These are phyloP conservation scores for Anniella stebbinsi DNA, from an alignment of 2,797 vertebrate genomes.

Conservation along the genomic window DNA sequence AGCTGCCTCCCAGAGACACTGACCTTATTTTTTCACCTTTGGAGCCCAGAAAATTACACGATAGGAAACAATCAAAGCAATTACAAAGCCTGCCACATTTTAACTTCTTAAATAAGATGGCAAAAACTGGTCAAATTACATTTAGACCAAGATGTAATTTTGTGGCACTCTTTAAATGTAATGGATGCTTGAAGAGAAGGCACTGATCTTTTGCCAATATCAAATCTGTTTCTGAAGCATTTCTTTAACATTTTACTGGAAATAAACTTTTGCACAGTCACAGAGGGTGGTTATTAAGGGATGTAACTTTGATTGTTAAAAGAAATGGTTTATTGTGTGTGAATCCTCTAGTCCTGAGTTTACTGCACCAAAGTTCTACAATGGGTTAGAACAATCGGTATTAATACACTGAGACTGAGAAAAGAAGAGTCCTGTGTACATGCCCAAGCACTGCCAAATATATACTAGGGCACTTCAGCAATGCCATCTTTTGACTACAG, in stretches of 20 bases:
- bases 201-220: not conserved
- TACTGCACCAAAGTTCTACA: not conserved
- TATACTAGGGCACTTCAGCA: not conserved
- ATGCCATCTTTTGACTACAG: not conserved
- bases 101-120: not conserved
- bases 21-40: not conserved
- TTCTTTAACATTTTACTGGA: not conserved
- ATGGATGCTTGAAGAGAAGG: not conserved
- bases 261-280: slow-evolving; percentile 10
- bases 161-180: not conserved
- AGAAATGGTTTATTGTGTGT: not conserved
- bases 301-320: not conserved
- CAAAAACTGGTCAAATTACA: not conserved
- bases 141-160: not conserved
- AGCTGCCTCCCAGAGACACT: not conserved
- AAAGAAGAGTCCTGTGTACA: not conserved
- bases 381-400: not conserved
- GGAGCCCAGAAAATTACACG: not conserved
- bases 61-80: not conserved
- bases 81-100: not conserved
- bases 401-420: not conserved
- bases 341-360: not conserved
- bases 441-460: no score
- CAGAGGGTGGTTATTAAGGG: slow-evolving; percentile 8
- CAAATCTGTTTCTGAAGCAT: not conserved